Evolutionary conservation across 2,888 invertebrate genomes (phyloP), one percentile per base, ranked within the genome.

Genomic region (Nasonia oneida): DNA sequence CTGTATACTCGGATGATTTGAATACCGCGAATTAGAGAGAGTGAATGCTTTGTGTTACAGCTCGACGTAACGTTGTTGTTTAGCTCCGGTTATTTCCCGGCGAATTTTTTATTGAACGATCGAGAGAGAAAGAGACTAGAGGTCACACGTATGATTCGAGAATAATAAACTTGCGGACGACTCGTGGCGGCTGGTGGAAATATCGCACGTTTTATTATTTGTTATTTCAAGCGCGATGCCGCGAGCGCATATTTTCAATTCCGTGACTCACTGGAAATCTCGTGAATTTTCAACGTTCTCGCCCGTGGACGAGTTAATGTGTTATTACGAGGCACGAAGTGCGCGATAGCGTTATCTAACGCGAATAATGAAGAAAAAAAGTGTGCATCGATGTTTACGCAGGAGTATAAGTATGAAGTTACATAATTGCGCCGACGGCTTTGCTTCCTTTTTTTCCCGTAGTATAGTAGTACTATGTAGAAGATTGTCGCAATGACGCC

Each of bases 401-500:
- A 23, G 18, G 18, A 15, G 18, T 18, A 37, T 37, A 14, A 67
- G 29, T 29, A 29, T 33, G 29, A 29, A 29, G 33, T 67, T 67
- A 67, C 29, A 33, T 29, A 67, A 64, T 64, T 33, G 57, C n/a
- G 57, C 57, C 4, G n/a, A 15, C 18, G 23, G 39, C 37, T 76
- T 37, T 15, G n/a, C 37, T 78, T 78, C 77, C 64, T 42, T 39
- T n/a, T n/a, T 67, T 33, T 67, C 4, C 0, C 33, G n/a, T 23
- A 61, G n/a, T 61, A 61, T 23, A 23, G 23, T n/a, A 10, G 1
- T n/a, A 39, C 39, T 5, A 39, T 29, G 4, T 8, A 50, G 14
- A 14, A 70, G 37, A 29, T 33, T 70, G 79, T 70, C 70, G 79
- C 64, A 47, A 47, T 15, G 73, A 80, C 61, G 61, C 81, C 81